phyloP scores from a whole-genome alignment of 2,113 vertebrate genomes.

The Silurus meridionalis region DNA sequence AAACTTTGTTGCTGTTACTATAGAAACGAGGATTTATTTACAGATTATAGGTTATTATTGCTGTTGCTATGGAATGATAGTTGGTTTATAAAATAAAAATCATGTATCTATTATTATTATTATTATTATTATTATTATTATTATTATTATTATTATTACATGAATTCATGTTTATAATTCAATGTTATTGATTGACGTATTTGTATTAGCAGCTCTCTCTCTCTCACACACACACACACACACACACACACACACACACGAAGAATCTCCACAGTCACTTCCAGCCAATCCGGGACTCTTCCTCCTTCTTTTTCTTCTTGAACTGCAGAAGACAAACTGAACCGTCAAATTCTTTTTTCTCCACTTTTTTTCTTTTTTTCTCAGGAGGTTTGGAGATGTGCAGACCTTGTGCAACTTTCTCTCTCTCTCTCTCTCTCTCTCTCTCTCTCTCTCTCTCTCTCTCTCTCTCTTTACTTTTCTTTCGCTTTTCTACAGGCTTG shows the following conservation, averaged over 20 bases:
- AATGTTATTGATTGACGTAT: too few relatives aligned
- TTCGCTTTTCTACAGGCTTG: neutral
- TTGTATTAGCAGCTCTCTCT: neutral
- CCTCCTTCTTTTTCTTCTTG: conserved; percentile 37
- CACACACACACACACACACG: neutral
- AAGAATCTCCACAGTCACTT: conserved; percentile 33
- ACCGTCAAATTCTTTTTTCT: neutral
- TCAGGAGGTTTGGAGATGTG: neutral
- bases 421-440: neutral
- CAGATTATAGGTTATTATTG: neutral
- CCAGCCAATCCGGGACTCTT: conserved; percentile 53
- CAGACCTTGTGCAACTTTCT: neutral
- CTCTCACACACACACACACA: neutral
- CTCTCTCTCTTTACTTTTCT: neutral
- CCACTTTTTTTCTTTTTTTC: neutral
- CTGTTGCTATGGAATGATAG: neutral
- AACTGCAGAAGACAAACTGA: conserved; percentile 10
- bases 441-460: neutral
- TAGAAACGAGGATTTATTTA: neutral
- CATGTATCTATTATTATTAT: too few relatives aligned
- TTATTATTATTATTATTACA: too few relatives aligned
- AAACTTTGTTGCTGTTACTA: neutral
- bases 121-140: too few relatives aligned
- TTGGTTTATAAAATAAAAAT: too few relatives aligned
- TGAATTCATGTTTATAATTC: too few relatives aligned